Base-by-base conservation (phyloP, 1,140 invertebrate species). In the Saccostrea glomerata region DNA sequence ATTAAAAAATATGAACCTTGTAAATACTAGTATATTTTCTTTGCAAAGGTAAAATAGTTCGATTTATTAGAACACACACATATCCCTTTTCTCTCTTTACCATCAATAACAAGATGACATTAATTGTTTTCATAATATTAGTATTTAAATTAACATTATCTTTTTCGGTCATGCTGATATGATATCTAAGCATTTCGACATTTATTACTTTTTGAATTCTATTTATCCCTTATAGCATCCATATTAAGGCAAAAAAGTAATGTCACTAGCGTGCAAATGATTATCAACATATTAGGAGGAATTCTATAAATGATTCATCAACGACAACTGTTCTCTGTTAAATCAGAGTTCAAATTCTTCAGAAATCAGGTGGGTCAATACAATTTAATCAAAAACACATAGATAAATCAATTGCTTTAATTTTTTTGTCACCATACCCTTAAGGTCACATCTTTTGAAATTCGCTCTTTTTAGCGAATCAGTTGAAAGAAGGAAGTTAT, bases 181-280 rank as follows among this genome's bases (percentile, higher is more conserved):
- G 58, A 63, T 63, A 63, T 63, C 15, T 5, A 63, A n/a, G 58
- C n/a, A 0, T 63, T 63, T 17, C 17, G 15, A 20, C 58, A n/a
- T 63, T 63, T 63, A 63, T 63, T 63, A 63, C 58, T 63, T 63
- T 63, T 63, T 63, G n/a, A 63, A 63, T 6, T 63, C 17, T 63
- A 63, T 20, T 63, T 63, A 20, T 15, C 17, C 58, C 58, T 63
- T 20, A n/a, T 63, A 20, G n/a, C n/a, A n/a, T 63, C 58, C n/a
- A 20, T 63, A 63, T 63, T n/a, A 63, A 63, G 15, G n/a, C 30
- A 20, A 63, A 63, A 63, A 17, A 20, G 17, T 17, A 63, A 63
- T 63, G 58, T 63, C 58, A 63, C 3, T 20, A 63, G 58, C 17
- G 58, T 20, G n/a, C 58, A 17, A 63, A 63, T 20, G 15, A 63